Base-by-base conservation (phyloP, 2,113 vertebrate genomes). In the Talpa occidentalis region DNA sequence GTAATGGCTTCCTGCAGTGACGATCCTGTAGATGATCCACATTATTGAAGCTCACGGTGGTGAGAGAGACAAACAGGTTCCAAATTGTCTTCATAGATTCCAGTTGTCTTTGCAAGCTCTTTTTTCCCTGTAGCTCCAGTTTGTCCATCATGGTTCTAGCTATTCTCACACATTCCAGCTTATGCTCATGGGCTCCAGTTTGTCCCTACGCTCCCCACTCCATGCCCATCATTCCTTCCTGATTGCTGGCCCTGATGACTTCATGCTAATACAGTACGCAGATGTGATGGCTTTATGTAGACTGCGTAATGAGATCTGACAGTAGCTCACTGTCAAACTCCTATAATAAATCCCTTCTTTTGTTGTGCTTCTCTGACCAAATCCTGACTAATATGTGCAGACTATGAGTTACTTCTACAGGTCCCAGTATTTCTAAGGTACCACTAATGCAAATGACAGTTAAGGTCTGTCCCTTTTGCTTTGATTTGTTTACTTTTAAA, bases 401-500 rank as follows among this genome's bases (percentile, higher is more conserved):
- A 47, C 49, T 44, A 4, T 66, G 40, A 83, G 11, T 84, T 95
- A 64, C 10, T 12, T 40, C 28, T 42, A 6, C 21, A 70, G 35
- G 47, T 77, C 62, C n/a, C 19, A 76, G 16, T 81, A 22, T 62
- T 92, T 77, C 49, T 54, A 62, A 73, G 81, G 28, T 26, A 52
- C 49, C 70, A 32, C 32, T 80, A 93, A 77, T 88, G 88, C 70
- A 42, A 72, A 89, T 52, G 24, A 40, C 44, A 91, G 17, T 69
- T 84, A 69, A 12, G 1, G 10, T 44, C 82, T 86, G 56, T 78
- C 35, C 26, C 86, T 82, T 78, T 73, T 32, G 11, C 22, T 83
- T 94, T 81, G 11, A 90, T 94, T 84, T 70, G 22, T 90, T 94
- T 70, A 93, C 62, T 42, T 88, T 90, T 79, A 74, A 80, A 76